Conservation (phyloP, 1,140 invertebrate genomes). For the Drosophila ambigua region DNA sequence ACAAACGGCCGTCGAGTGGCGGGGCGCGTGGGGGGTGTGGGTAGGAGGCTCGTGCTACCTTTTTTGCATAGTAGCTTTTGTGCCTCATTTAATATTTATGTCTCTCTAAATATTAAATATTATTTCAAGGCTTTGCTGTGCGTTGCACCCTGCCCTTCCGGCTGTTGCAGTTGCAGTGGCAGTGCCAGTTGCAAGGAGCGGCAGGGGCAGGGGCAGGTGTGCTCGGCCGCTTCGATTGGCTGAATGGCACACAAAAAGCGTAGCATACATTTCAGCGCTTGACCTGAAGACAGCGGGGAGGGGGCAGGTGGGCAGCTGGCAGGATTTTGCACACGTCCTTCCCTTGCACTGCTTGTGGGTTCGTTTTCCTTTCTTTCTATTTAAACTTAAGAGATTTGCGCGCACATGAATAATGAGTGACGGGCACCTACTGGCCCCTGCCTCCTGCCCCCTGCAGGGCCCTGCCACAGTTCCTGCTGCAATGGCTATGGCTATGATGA, state of each 20-base stretch:
- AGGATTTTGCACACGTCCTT: constrained; percentile 27
- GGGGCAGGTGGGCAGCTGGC: neutral
- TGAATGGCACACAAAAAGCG: constrained; percentile 32
- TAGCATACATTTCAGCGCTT: constrained; percentile 79
- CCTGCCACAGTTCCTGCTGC: constrained; percentile 12
- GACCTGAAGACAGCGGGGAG: constrained; percentile 50
- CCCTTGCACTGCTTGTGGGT: constrained; percentile 33
- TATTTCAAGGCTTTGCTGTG: constrained; percentile 83
- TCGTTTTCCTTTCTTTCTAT: constrained; percentile 52
- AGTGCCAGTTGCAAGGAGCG: constrained; percentile 26
- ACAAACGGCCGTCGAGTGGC: constrained; percentile 36
- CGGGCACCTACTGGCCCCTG: too few relatives aligned
- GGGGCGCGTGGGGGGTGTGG: constrained; percentile 1
- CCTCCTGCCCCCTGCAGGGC: neutral
- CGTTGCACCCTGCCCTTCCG: constrained; percentile 22
- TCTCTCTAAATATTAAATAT: constrained; percentile 84
- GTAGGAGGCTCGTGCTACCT: constrained; percentile 63
- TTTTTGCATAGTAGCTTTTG: constrained; percentile 76
- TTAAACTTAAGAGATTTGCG: constrained; percentile 70
- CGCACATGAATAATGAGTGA: constrained; percentile 54
- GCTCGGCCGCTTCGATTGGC: constrained; percentile 59
- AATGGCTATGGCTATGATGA: constrained; percentile 12
- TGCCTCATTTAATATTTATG: constrained; percentile 84
- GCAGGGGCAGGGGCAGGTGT: constrained; percentile 11
- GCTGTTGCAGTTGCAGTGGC: constrained; percentile 34